These are phyloP conservation scores for Manis crassicaudata DNA, from an alignment of 2,797 vertebrate species.

Conservation along the genomic window DNA sequence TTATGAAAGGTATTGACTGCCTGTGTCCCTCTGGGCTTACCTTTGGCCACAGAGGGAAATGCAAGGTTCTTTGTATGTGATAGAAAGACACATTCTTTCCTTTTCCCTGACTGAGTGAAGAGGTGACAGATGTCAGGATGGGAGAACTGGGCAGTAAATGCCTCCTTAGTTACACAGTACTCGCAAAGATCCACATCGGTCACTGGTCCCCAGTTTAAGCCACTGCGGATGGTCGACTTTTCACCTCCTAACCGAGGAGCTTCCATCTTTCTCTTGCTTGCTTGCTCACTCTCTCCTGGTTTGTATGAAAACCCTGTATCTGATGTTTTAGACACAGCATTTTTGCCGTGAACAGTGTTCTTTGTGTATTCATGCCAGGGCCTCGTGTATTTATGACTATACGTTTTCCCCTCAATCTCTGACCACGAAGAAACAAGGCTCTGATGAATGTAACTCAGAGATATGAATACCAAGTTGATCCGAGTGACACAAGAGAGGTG, in stretches of 20 bases:
- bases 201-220: neutral
- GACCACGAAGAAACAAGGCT: conserved; percentile 57
- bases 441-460: conserved; percentile 62
- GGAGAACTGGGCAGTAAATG: neutral
- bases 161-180: neutral
- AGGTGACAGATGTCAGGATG: neutral
- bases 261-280: neutral
- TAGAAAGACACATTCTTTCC: neutral
- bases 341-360: neutral
- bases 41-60: neutral
- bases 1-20: neutral
- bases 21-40: neutral
- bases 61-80: neutral
- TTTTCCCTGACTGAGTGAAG: neutral
- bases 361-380: conserved; percentile 57
- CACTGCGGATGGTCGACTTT: neutral
- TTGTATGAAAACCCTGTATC: neutral
- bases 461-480: conserved; percentile 54
- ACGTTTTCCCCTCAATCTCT: conserved; percentile 65
- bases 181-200: neutral
- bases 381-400: conserved; percentile 54
- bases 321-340: neutral
- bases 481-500: conserved; percentile 59
- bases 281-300: neutral
- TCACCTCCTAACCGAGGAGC: neutral